Evolutionary conservation across 2,797 vertebrate species (phyloP), one percentile per base, ranked within the genome.

Genomic region (Darevskia mixta): DNA sequence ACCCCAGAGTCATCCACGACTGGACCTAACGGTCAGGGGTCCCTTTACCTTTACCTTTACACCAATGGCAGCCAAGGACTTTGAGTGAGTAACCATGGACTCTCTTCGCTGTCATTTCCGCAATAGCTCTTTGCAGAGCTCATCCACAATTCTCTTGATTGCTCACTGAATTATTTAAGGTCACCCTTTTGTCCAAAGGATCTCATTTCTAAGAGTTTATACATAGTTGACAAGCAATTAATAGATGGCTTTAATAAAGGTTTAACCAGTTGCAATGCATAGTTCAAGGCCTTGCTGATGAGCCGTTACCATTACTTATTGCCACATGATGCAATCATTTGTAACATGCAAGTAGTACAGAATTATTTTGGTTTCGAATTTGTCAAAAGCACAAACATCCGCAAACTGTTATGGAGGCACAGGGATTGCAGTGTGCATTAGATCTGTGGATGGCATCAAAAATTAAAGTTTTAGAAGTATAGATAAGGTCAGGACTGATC

Each of bases 151-250:
- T 81, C 86, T 81, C 29, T 81, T 73, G 73, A 87, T 81, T 87
- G 86, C 55, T 64, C 41, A 45, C 13, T 87, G 69, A 87, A 87
- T 87, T 87, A 87, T 81, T 87, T 64, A 87, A 81, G 86, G 29
- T 10, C 55, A 23, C 27, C 25, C 79, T 64, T 87, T 75, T 75
- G 55, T 79, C 41, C 61, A 78, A 81, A 81, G 55, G 35, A 87
- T 81, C 67, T 72, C 69, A 10, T 87, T 73, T 73, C 86, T 43
- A n/a, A 61, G 49, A 81, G 35, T 27, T 17, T 73, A 75, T 87
- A 73, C 79, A 87, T 87, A 81, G 67, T 81, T 87, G 35, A 87
- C 80, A 73, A 87, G 79, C 86, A 81, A 87, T 81, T 81, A 87
- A 87, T 81, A 80, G 78, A 87, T 64, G 49, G 69, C 81, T 81